Conservation (phyloP, 1,140 invertebrate genomes). For the Delia radicum region DNA sequence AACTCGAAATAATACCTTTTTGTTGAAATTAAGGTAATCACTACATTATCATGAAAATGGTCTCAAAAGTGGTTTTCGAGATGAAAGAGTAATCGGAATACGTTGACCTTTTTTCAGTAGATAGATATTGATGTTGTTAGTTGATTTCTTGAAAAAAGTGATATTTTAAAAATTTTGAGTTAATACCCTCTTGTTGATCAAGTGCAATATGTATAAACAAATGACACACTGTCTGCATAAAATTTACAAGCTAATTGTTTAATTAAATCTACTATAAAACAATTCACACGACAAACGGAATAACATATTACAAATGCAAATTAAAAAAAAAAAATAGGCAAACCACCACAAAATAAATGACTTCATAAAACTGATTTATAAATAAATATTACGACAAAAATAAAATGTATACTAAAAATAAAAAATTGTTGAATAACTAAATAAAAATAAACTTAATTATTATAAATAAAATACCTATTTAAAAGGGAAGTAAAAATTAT, state of each 20-base stretch:
- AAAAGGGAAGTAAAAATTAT: background rate
- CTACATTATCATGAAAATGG: no score
- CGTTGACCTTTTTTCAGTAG: no score
- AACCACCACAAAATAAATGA: conserved; percentile 30
- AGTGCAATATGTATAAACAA: background rate
- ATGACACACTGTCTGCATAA: background rate
- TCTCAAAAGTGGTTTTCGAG: no score
- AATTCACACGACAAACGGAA: background rate
- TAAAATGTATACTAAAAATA: background rate
- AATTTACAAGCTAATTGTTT: background rate
- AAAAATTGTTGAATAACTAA: no score
- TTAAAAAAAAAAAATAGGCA: background rate
- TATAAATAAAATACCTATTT: background rate
- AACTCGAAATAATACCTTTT: no score
- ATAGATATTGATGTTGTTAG: no score
- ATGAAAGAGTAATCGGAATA: no score
- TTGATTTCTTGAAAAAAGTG: no score
- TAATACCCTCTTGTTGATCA: no score
- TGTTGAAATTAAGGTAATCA: no score
- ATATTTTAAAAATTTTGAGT: no score
- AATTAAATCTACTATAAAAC: background rate
- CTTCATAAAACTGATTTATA: conserved; percentile 13
- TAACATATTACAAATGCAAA: background rate
- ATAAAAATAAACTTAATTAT: no score
- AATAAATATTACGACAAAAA: conserved; percentile 4